Evolutionary conservation across 1,140 invertebrate genomes (phyloP).

Genomic region (Platyscapa corneri): DNA sequence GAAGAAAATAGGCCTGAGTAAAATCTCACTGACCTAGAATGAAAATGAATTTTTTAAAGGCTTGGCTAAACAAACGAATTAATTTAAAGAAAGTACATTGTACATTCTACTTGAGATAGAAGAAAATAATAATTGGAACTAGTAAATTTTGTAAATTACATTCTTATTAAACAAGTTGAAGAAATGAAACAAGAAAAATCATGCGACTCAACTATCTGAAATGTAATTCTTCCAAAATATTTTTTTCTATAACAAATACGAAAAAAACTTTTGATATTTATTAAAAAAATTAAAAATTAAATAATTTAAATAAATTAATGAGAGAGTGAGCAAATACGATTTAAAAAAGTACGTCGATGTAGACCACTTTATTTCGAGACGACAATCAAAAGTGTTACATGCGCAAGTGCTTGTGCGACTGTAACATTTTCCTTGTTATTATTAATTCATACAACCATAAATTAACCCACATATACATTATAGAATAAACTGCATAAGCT

Average conservation of each 20-base stretch:
- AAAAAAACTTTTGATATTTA: slow-evolving; percentile 41
- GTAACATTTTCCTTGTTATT: slow-evolving; percentile 74
- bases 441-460: slow-evolving; percentile 64
- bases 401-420: slow-evolving; percentile 47
- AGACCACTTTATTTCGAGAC: slow-evolving; percentile 66
- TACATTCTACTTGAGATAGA: slow-evolving; percentile 36
- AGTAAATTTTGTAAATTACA: slow-evolving; percentile 45
- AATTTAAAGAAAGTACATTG: slow-evolving; percentile 19
- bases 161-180: neutral
- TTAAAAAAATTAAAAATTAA: slow-evolving; percentile 23
- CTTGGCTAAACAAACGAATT: slow-evolving; percentile 9
- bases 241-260: slow-evolving; percentile 28
- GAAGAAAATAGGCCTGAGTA: slow-evolving; percentile 24
- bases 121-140: slow-evolving; percentile 8
- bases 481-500: slow-evolving; percentile 54
- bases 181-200: slow-evolving; percentile 9
- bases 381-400: slow-evolving; percentile 75
- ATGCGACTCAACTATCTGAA: slow-evolving; percentile 20
- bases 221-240: slow-evolving; percentile 29
- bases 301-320: slow-evolving; percentile 37
- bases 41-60: slow-evolving; percentile 36
- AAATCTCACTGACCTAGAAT: slow-evolving; percentile 68
- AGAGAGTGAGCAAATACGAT: slow-evolving; percentile 19
- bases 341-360: slow-evolving; percentile 35
- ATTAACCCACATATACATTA: slow-evolving; percentile 46